Percentiles rank a stretch among this genome's conserved stretches.
phyloP scores from a whole-genome alignment of 2,888 invertebrate genomes.

The Steinernema hermaphroditum region DNA sequence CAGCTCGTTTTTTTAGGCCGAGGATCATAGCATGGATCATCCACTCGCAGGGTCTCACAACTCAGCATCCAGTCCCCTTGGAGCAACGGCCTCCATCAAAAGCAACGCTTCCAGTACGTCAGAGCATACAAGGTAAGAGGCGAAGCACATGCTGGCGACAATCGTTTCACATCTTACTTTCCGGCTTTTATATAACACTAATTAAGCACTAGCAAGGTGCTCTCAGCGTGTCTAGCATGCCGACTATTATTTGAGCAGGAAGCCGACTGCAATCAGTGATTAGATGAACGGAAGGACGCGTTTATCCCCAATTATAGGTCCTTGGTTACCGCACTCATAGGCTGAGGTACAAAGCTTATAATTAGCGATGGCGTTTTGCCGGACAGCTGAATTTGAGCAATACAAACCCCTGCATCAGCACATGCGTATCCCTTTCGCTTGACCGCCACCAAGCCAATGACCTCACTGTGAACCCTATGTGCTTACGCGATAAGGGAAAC shows the following conservation, averaged over 20 bases:
- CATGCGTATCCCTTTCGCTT: constrained; percentile 4
- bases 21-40: constrained; percentile 48
- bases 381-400: constrained; percentile 6
- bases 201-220: neutral
- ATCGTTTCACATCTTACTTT: neutral
- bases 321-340: constrained; percentile 11
- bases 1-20: constrained; percentile 22
- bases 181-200: neutral
- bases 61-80: constrained; percentile 15
- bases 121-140: constrained; percentile 52
- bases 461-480: constrained; percentile 14
- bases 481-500: constrained; percentile 11
- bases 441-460: neutral
- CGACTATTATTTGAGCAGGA: neutral
- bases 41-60: constrained; percentile 45
- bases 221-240: neutral
- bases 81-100: constrained; percentile 49
- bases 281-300: constrained; percentile 25
- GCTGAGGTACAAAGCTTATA: constrained; percentile 13
- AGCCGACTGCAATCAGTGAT: neutral
- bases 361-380: constrained; percentile 18
- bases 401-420: neutral
- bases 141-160: neutral
- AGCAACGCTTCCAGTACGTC: constrained; percentile 50
- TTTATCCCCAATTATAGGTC: constrained; percentile 15